Percentiles rank a stretch among this genome's conserved stretches.
Evolutionary conservation across 2,797 vertebrate species (phyloP).

Genomic region (Sebastes flavidus): DNA sequence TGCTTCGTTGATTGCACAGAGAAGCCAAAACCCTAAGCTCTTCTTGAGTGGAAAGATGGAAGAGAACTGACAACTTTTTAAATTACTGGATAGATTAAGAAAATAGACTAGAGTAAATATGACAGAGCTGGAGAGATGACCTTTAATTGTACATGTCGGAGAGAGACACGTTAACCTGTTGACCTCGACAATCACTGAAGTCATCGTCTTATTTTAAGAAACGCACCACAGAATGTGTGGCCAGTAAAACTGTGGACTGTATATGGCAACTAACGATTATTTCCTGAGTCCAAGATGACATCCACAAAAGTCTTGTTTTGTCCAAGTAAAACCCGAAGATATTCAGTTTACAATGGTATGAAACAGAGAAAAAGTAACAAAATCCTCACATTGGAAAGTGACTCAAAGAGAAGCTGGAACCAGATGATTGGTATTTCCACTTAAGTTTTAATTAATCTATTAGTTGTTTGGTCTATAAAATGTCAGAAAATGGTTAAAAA

Average conservation of each 20-base stretch:
- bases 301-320: neutral
- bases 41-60: slow-evolving; percentile 11
- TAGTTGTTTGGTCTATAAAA: too few species aligned
- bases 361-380: neutral
- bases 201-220: neutral
- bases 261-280: neutral
- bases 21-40: slow-evolving; percentile 27
- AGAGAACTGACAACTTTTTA: slow-evolving; percentile 2
- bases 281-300: neutral
- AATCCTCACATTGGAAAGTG: neutral
- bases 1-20: slow-evolving; percentile 51
- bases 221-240: neutral
- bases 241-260: neutral
- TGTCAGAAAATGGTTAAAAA: too few species aligned
- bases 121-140: neutral
- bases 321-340: neutral
- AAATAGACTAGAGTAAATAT: neutral
- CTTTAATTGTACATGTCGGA: neutral
- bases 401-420: neutral
- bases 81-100: slow-evolving; percentile 19
- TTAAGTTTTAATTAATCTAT: neutral
- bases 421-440: neutral
- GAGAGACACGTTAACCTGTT: neutral
- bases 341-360: neutral
- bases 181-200: neutral